A percentile compares a stretch with the other conserved stretches of the same genome.
These are phyloP conservation scores for Trichopoda pennipes DNA, from an alignment of 2,888 invertebrate genomes.

Conservation along the genomic window DNA sequence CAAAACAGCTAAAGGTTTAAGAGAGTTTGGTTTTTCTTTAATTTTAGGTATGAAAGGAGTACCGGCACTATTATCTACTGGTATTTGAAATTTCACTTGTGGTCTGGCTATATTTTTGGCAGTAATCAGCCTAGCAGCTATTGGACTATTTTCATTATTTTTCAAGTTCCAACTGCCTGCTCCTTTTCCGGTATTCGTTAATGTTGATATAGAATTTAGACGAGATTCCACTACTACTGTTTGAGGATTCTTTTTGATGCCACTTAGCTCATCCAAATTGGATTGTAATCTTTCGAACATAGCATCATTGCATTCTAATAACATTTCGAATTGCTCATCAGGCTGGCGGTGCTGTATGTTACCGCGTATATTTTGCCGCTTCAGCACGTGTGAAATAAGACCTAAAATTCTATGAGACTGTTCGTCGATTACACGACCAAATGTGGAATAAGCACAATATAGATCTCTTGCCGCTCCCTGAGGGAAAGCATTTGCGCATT, in stretches of 20 bases:
- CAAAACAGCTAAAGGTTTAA: conserved; percentile 89
- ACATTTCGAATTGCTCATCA: conserved; percentile 88
- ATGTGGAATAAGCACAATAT: conserved; percentile 89
- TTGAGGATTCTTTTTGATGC: conserved; percentile 83
- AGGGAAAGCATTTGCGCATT: conserved; percentile 87
- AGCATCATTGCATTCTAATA: conserved; percentile 91
- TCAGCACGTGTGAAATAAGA: conserved; percentile 83
- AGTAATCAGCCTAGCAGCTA: conserved; percentile 82
- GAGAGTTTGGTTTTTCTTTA: conserved; percentile 92
- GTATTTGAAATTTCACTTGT: conserved; percentile 91
- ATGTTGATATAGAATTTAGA: conserved; percentile 67
- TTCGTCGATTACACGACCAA: conserved; percentile 84
- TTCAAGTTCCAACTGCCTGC: conserved; percentile 84
- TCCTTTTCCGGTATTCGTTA: conserved; percentile 61
- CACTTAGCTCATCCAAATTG: conserved; percentile 86
- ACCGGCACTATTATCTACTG: conserved; percentile 89
- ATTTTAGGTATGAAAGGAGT: conserved; percentile 91
- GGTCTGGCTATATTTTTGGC: conserved; percentile 90
- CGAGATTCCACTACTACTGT: conserved; percentile 82
- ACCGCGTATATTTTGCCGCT: conserved; percentile 82
- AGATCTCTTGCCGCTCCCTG: conserved; percentile 86
- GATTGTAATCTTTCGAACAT: conserved; percentile 90
- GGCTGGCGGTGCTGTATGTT: conserved; percentile 83
- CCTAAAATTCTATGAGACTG: conserved; percentile 85
- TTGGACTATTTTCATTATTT: conserved; percentile 68